phyloP scores from a whole-genome alignment of 2,888 invertebrate genomes.

The Eupelmus urozonus region DNA sequence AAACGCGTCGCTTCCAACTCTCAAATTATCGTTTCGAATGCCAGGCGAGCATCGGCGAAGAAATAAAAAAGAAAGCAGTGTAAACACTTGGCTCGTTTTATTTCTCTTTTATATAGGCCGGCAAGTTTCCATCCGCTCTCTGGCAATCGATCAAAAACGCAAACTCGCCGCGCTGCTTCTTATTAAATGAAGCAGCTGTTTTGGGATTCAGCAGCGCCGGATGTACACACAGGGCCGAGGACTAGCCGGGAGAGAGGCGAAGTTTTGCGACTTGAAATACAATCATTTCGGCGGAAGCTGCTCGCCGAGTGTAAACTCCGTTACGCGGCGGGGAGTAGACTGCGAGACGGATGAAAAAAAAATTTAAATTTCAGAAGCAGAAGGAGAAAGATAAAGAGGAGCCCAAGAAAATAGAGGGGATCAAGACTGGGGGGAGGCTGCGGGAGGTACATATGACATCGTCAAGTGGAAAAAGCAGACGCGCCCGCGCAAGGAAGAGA shows the following conservation, averaged over 20 bases:
- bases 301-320: constrained; percentile 30
- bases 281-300: constrained; percentile 18
- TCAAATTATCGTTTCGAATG: no score
- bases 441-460: no score
- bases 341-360: neutral
- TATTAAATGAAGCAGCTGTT: constrained; percentile 8
- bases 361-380: constrained; percentile 52
- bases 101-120: neutral
- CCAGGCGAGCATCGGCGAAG: no score
- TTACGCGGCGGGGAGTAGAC: neutral
- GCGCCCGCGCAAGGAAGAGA: neutral
- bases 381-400: constrained; percentile 15
- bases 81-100: no score
- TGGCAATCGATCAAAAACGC: neutral
- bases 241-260: neutral
- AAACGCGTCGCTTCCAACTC: no score
- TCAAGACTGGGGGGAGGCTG: neutral
- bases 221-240: neutral
- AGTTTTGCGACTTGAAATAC: constrained; percentile 26
- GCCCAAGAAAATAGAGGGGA: constrained; percentile 27
- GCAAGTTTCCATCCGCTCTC: neutral
- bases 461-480: constrained; percentile 8
- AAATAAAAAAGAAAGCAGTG: no score
- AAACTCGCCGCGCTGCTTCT: neutral
- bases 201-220: neutral